Conservation (phyloP, 2,888 invertebrate species). For the Apomyelois bistriatella region DNA sequence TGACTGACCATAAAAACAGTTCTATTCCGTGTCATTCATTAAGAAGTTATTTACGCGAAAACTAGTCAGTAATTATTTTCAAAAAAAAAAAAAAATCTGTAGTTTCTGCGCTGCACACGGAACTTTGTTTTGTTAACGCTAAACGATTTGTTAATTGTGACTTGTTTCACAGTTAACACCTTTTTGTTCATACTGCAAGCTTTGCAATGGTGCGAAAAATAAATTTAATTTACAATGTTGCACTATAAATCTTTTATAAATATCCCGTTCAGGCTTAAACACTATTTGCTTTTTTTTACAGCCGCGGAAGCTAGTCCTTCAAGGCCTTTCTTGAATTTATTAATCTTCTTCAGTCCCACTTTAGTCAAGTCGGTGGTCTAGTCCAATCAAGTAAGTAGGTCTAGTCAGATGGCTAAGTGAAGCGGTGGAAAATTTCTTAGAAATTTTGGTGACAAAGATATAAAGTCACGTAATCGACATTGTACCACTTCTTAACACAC, state of each 20-base stretch:
- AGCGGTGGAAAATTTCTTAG: too few species aligned
- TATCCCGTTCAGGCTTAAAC: not conserved
- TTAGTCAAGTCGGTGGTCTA: too few species aligned
- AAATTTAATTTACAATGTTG: not conserved
- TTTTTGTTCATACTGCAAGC: not conserved
- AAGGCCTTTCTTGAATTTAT: too few species aligned
- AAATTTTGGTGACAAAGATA: too few species aligned
- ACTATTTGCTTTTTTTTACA: too few species aligned
- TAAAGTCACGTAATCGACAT: too few species aligned
- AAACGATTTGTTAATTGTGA: conserved; percentile 12
- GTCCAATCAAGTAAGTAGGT: too few species aligned
- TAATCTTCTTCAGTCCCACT: too few species aligned
- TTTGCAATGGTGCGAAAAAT: not conserved
- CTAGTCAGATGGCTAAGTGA: too few species aligned
- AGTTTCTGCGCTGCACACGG: not conserved
- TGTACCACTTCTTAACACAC: too few species aligned
- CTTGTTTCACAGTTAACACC: not conserved
- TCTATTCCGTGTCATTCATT: not conserved
- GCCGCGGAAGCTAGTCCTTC: too few species aligned
- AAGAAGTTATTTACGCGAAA: not conserved
- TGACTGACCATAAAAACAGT: too few species aligned
- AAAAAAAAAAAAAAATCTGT: not conserved
- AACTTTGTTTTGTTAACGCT: conserved; percentile 10
- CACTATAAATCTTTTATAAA: not conserved
- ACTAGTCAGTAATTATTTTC: conserved; percentile 3